Percentiles rank a stretch among this genome's conserved stretches.
phyloP scores from a whole-genome alignment of 2,113 vertebrate genomes.

The human region DNA sequence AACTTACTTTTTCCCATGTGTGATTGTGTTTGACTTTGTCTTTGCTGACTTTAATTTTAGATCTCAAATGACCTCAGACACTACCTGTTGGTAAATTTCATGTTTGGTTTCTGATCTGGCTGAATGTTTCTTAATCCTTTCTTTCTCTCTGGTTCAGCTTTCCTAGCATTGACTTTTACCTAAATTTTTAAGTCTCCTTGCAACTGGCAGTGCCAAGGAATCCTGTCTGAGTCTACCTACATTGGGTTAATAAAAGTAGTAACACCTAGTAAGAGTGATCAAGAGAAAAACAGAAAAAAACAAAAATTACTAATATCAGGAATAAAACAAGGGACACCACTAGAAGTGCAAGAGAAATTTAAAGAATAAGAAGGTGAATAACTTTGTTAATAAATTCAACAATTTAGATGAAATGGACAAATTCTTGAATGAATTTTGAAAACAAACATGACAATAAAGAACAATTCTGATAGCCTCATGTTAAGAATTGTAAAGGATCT shows the following conservation, averaged over 20 bases:
- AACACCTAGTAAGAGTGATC: neutral
- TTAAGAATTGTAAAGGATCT: neutral
- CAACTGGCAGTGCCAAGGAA: neutral
- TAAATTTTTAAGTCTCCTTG: neutral
- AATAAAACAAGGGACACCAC: neutral
- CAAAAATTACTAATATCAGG: neutral
- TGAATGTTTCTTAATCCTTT: neutral
- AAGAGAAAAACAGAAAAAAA: neutral
- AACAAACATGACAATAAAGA: neutral
- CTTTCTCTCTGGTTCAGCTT: neutral
- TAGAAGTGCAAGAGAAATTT: neutral
- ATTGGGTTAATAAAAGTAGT: neutral
- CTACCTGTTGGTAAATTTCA: neutral
- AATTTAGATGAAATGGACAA: neutral
- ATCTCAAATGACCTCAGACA: neutral
- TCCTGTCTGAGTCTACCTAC: neutral
- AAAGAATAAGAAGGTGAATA: neutral
- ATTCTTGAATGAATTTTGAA: slow-evolving; percentile 6
- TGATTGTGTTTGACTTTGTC: neutral
- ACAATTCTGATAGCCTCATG: neutral
- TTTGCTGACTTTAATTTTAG: neutral
- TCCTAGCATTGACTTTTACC: neutral
- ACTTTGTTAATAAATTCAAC: neutral
- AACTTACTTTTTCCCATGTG: neutral
- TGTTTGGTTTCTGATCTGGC: neutral